Evolutionary conservation across 2,113 vertebrate genomes (phyloP), one percentile per base, ranked within the genome.

Genomic region (Dasyurus viverrinus): DNA sequence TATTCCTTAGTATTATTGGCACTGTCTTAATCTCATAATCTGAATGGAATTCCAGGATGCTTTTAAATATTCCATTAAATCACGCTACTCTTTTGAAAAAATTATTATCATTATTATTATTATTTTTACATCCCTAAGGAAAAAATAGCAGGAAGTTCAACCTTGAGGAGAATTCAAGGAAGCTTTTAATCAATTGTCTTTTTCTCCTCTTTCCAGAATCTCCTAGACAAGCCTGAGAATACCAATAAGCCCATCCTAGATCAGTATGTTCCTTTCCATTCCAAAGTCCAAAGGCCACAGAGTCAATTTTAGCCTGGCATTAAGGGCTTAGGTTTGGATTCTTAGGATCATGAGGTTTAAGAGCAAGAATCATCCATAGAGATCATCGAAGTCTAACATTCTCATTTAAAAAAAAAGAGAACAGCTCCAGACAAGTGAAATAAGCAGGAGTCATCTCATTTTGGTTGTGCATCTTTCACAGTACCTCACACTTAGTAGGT

Each of bases 21-120:
- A 52, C 76, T 95, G 55, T 96, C 48, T 46, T 92, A 93, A 93
- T 47, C 30, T 48, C 12, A 26, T 89, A 92, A 93, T 47, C 54
- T 90, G 10, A 96, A 93, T 22, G 53, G 76, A 96, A 93, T 53
- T 27, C 19, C 54, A 30, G 22, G 55, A 55, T 68, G 11, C 96
- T 89, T 93, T 95, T 26, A 57, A 96, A 93, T 90, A 42, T n/a
- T 97, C 55, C 9, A 54, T 89, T 94, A 91, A 97, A 26, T n/a
- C 93, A 96, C 93, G 91, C 52, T 46, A 89, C 42, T 91, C 42
- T 53, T 30, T 12, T 89, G 9, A 12, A 91, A 94, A 91, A 47
- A 68, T n/a, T n/a, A n/a, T n/a, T 36, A 36, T 14, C 12, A 52
- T 10, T 11, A 52, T 52, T 48, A 52, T 52, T 52, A 1, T 55